Evolutionary conservation across 1,140 invertebrate species (phyloP).

Genomic region (Cheumatopsyche charites): DNA sequence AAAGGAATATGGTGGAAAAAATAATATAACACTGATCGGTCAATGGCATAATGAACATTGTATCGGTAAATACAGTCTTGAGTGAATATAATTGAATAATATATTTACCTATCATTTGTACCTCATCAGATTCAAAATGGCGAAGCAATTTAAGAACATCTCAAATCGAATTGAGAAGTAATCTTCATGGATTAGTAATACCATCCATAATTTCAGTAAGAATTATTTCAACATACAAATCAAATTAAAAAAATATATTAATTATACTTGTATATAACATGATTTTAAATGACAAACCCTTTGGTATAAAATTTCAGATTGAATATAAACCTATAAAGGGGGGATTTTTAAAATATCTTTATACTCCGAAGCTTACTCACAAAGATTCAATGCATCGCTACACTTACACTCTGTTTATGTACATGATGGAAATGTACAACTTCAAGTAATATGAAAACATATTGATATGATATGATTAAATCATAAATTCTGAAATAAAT

Average conservation of each 20-base stretch:
- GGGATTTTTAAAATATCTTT: slow-evolving; percentile 38
- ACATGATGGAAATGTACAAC: slow-evolving; percentile 43
- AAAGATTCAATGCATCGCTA: slow-evolving; percentile 44
- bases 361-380: slow-evolving; percentile 23
- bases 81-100: no score
- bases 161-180: slow-evolving; percentile 18
- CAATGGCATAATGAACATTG: slow-evolving; percentile 34
- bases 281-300: no score
- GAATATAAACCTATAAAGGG: slow-evolving; percentile 36
- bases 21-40: slow-evolving; percentile 32
- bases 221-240: slow-evolving; percentile 2
- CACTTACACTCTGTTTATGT: slow-evolving; percentile 30
- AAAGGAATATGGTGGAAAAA: slow-evolving; percentile 30
- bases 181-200: slow-evolving; percentile 26
- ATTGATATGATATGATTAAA: slow-evolving; percentile 7
- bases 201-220: slow-evolving; percentile 29
- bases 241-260: background rate
- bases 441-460: slow-evolving; percentile 36
- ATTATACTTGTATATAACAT: no score
- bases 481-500: background rate
- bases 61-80: no score
- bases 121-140: background rate
- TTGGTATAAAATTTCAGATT: slow-evolving; percentile 30
- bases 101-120: no score
- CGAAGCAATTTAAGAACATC: background rate